These are phyloP conservation scores for Cancer borealis DNA, from an alignment of 2,888 invertebrate genomes.

Conservation along the genomic window DNA sequence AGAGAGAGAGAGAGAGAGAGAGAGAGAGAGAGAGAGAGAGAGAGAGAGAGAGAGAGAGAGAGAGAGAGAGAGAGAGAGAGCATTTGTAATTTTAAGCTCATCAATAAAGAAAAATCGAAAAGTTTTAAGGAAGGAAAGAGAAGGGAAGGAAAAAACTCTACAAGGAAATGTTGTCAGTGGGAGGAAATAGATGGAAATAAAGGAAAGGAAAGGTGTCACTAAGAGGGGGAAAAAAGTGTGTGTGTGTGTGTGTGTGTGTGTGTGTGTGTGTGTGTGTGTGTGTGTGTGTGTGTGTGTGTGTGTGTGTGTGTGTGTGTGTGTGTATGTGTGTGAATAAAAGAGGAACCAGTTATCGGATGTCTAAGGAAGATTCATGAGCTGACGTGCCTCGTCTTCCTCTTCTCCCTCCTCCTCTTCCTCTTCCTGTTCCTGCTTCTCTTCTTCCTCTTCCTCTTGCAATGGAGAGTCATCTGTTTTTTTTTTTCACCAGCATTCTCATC, in stretches of 20 bases:
- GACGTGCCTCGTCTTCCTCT: background rate
- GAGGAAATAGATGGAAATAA: slow-evolving; percentile 7
- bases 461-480: background rate
- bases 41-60: no score
- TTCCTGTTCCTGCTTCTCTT: no score
- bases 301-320: no score
- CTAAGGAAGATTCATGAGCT: background rate
- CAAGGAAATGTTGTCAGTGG: background rate
- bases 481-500: background rate
- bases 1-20: no score
- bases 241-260: no score
- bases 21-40: no score
- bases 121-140: background rate
- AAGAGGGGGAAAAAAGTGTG: background rate
- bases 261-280: no score
- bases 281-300: no score
- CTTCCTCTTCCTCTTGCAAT: background rate
- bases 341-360: background rate
- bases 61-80: no score
- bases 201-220: background rate
- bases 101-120: background rate
- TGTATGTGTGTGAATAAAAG: no score
- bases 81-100: no score
- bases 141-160: background rate
- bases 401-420: background rate